Evolutionary conservation across 2,113 vertebrate genomes (phyloP).

Genomic region (Montifringilla adamsi): DNA sequence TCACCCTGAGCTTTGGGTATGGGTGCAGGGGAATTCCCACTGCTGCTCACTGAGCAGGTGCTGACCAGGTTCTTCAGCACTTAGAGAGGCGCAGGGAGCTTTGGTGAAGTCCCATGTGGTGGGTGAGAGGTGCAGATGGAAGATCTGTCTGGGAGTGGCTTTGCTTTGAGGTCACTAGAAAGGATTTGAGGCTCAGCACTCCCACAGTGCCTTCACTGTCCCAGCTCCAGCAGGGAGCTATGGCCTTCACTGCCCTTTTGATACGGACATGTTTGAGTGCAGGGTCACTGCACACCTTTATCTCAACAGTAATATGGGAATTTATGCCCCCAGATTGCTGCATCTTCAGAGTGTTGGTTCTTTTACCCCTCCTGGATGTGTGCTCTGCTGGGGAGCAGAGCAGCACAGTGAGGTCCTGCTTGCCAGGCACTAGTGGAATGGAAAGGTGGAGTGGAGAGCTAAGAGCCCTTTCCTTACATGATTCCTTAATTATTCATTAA

Average conservation of each 20-base stretch:
- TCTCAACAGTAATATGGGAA: not conserved
- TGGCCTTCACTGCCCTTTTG: not conserved
- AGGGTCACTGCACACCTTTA: not conserved
- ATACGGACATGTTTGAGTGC: fast-evolving
- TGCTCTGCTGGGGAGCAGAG: fast-evolving
- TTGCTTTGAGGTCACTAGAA: not conserved
- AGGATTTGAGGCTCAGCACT: not conserved
- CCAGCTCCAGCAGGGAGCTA: fast-evolving
- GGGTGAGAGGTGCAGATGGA: not conserved
- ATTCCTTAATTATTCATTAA: not conserved
- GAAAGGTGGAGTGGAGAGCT: not conserved
- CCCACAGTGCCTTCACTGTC: not conserved
- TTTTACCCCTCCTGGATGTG: not conserved
- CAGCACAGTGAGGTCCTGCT: not conserved
- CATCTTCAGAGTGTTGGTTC: not conserved
- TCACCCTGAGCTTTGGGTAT: not conserved
- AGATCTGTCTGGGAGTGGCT: not conserved
- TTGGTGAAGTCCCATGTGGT: not conserved
- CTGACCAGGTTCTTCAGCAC: not conserved
- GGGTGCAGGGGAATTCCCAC: not conserved
- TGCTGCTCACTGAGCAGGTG: not conserved
- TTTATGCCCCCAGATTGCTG: not conserved
- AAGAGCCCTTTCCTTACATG: not conserved
- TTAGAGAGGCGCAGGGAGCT: not conserved
- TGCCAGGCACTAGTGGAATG: no score